Evolutionary conservation across 2,113 vertebrate genomes (phyloP).

Genomic region (Lampris megalopsis): DNA sequence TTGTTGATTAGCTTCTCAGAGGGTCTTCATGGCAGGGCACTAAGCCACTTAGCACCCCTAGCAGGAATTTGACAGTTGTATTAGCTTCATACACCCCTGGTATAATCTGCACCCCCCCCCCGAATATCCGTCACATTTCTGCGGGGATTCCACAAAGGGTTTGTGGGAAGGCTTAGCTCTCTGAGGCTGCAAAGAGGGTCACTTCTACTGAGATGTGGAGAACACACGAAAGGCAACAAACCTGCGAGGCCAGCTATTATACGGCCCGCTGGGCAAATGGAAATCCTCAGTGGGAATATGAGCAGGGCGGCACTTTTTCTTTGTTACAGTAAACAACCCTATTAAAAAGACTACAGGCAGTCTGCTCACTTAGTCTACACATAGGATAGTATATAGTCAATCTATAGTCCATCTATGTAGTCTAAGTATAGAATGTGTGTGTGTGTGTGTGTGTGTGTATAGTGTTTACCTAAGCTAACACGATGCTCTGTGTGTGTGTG

Average conservation of each 20-base stretch:
- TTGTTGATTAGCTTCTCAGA: constrained; percentile 63
- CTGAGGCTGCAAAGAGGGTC: constrained; percentile 71
- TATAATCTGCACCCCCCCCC: constrained; percentile 70
- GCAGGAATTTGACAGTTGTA: constrained; percentile 72
- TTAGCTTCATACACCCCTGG: constrained; percentile 72
- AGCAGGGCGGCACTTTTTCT: constrained; percentile 40
- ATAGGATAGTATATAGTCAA: too few species aligned
- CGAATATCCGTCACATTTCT: constrained; percentile 76
- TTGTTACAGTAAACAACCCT: constrained; percentile 58
- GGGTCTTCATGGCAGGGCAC: constrained; percentile 61
- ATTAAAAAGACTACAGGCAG: constrained; percentile 35
- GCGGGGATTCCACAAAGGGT: constrained; percentile 60
- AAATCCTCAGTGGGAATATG: constrained; percentile 48
- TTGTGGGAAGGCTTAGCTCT: constrained; percentile 66
- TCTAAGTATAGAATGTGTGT: neutral
- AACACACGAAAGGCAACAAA: constrained; percentile 17
- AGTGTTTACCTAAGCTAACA: too few species aligned
- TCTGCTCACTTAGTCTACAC: constrained; percentile 47
- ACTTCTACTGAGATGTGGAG: constrained; percentile 48
- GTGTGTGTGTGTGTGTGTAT: neutral
- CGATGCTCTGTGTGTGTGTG: neutral
- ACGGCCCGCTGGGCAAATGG: constrained; percentile 62
- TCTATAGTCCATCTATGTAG: too few species aligned
- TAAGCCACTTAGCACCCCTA: constrained; percentile 66
- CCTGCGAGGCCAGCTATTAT: constrained; percentile 49